Base-by-base conservation (phyloP, 1,140 invertebrate species). In the Diorhabda carinulata region DNA sequence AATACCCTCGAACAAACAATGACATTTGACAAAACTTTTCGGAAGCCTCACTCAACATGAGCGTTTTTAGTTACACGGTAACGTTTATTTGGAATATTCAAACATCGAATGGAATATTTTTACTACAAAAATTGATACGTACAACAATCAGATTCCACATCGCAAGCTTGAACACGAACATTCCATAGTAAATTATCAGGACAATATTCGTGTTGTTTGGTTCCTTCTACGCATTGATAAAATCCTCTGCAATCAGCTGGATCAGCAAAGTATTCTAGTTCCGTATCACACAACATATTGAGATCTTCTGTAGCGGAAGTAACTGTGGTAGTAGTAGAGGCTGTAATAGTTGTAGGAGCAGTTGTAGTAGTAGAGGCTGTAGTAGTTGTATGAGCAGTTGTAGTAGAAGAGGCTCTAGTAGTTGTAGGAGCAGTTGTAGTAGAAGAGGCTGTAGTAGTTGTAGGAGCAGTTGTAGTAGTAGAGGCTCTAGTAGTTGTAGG, bases 371-470 rank as follows among this genome's bases (percentile, higher is more conserved):
- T 43, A 8, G 61, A n/a, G 3, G 40, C 4, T 10, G 61, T 62
- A 43, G 61, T 40, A 8, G 61, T 9, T 9, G 40, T 43, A 5
- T 6, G 42, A 8, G 61, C 6, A 4, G 61, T 43, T 62, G 61
- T 40, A 4, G 0, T 43, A 8, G 5, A 5, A 10, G 6, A 8
- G 5, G 9, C 57, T 56, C 1, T 56, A 5, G 57, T 5, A 8
- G 61, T n/a, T 9, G 61, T 62, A 43, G 61, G 61, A 43, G 40
- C 42, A 42, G 61, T 43, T 8, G 58, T 7, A 5, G 61, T n/a
- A 3, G 42, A n/a, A 43, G 42, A 4, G 42, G n/a, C 8, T n/a
- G 9, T 7, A 2, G 61, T 5, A 41, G 57, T n/a, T 25, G 25
- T 25, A 25, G 25, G 1, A 25, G 25, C 25, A 25, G 25, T 25